These are phyloP conservation scores for Marisa cornuarietis DNA, from an alignment of 1,140 invertebrate species.

Conservation along the genomic window DNA sequence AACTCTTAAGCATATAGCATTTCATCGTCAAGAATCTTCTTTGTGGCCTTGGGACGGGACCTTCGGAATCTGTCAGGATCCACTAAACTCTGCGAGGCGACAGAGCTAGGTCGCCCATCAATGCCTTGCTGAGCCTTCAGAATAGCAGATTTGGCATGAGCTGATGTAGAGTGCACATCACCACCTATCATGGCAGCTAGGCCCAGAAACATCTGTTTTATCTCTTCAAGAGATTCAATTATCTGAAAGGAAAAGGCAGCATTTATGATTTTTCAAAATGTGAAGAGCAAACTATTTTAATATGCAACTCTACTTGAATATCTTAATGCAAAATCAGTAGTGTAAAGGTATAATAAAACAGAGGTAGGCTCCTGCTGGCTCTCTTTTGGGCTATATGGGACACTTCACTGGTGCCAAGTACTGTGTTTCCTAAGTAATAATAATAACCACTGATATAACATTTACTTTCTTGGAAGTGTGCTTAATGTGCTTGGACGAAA, in stretches of 20 bases:
- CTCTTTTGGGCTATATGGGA: too few relatives aligned
- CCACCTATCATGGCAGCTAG: conserved; percentile 42
- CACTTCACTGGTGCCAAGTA: too few relatives aligned
- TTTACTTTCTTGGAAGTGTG: too few relatives aligned
- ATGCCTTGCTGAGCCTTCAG: conserved; percentile 23
- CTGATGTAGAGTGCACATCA: conserved; percentile 38
- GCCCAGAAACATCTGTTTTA: conserved; percentile 45
- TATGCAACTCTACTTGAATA: too few relatives aligned
- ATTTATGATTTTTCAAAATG: too few relatives aligned
- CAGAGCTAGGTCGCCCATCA: conserved; percentile 43
- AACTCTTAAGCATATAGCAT: conserved; percentile 21
- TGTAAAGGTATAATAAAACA: too few relatives aligned
- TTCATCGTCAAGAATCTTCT: conserved; percentile 34
- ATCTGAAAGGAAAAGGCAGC: conserved; percentile 39
- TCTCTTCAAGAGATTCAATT: conserved; percentile 47
- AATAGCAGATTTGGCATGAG: conserved; percentile 31
- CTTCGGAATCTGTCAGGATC: conserved; percentile 39
- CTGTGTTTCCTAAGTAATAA: too few relatives aligned
- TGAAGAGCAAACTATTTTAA: too few relatives aligned
- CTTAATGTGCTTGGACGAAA: too few relatives aligned
- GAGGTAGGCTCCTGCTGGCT: too few relatives aligned
- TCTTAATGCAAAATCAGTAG: too few relatives aligned
- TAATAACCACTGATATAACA: too few relatives aligned
- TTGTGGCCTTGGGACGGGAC: conserved; percentile 25
- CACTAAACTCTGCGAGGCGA: conserved; percentile 46